These are phyloP conservation scores for Nemotelus pantherinus DNA, from an alignment of 2,888 invertebrate genomes.

Conservation along the genomic window DNA sequence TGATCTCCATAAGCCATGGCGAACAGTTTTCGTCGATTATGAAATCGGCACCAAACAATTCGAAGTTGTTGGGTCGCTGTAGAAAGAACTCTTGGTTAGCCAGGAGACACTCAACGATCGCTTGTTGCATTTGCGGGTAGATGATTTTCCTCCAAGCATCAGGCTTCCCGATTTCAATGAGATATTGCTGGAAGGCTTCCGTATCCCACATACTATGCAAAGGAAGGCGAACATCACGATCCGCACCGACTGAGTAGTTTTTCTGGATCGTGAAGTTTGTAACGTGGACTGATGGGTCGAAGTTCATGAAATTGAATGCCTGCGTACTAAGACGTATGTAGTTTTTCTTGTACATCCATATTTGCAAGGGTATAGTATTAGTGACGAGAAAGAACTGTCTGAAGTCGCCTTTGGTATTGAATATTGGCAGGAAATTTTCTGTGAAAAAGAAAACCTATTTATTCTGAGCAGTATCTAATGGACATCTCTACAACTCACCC, in stretches of 20 bases:
- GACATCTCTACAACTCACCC: background rate
- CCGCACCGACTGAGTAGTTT: constrained; percentile 76
- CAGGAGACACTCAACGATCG: constrained; percentile 79
- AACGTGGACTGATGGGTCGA: constrained; percentile 91
- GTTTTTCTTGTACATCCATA: constrained; percentile 94
- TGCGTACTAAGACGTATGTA: constrained; percentile 93
- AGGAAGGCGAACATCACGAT: constrained; percentile 80
- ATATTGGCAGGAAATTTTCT: constrained; percentile 89
- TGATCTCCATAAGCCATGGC: constrained; percentile 95
- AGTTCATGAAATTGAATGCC: constrained; percentile 84
- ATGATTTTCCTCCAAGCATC: constrained; percentile 85
- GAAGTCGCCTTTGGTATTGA: constrained; percentile 94
- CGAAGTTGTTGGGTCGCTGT: constrained; percentile 82
- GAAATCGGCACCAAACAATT: constrained; percentile 94
- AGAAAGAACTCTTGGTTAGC: constrained; percentile 89
- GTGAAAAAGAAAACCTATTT: background rate
- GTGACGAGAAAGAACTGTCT: constrained; percentile 95
- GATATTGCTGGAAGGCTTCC: constrained; percentile 75
- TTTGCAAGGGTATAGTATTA: constrained; percentile 86
- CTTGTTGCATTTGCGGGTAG: constrained; percentile 87
- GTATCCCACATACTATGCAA: constrained; percentile 96
- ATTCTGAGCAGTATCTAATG: background rate
- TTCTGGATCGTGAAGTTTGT: constrained; percentile 94
- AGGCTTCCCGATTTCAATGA: constrained; percentile 76
- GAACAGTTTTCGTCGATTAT: constrained; percentile 88